Base-by-base conservation (phyloP, 2,113 vertebrate species). In the Rostratula benghalensis region DNA sequence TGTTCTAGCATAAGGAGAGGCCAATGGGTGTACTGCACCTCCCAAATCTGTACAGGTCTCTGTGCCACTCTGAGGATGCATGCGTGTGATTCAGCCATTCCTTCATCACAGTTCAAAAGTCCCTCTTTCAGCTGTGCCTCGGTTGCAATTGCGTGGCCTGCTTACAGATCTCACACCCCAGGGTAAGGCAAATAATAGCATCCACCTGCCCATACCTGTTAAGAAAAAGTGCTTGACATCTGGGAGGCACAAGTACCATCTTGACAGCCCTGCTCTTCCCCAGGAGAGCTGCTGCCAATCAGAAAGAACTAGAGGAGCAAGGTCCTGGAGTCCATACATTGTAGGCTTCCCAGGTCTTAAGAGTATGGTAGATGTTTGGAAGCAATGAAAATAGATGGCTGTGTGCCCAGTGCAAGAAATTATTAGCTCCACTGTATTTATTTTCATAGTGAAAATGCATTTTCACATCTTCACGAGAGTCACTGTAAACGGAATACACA, bases 381-480 rank as follows among this genome's bases (percentile, higher is more conserved):
- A 88, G 78, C 48, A 43, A 4, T 75, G 80, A 78, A 77, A 87
- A 83, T 20, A 89, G 68, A 59, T 89, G 56, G 46, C 71, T 21
- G 0, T 64, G 51, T 77, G 86, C 56, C 15, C 73, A 60, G 54
- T 80, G 63, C 75, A 93, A 92, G 82, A 85, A 95, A 92, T 94
- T 46, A 86, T 73, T 83, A 88, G 65, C 93, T 89, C 64, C 51
- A 22, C n/a, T 70, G 76, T 64, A 43, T 90, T 90, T 95, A 65
- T 92, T 93, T 96, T 95, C 59, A 53, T 63, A 89, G 86, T 78
- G 51, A 71, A 94, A 91, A 60, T 75, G 35, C 64, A 35, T 93
- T 97, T 93, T 89, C 71, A 45, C 69, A 20, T 83, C 83, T 96
- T 54, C 5, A 5, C 10, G 41, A 92, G 89, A 90, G 86, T 70